Evolutionary conservation across 2,113 vertebrate genomes (phyloP), one percentile per base, ranked within the genome.

Genomic region (Pygoscelis adeliae): DNA sequence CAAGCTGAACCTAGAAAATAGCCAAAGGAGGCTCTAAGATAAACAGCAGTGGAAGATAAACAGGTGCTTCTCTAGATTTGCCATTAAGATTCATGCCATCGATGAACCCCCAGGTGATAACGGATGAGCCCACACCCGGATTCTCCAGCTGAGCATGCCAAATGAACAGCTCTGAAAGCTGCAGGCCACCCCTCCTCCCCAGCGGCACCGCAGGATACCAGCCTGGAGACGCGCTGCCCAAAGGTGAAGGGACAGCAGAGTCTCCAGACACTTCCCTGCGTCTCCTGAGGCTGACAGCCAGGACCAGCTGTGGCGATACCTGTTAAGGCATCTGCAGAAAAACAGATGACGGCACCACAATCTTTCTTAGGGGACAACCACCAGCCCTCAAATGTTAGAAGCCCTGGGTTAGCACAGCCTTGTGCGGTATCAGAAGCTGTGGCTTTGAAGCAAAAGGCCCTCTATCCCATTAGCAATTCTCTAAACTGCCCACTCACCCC

Each of bases 201-300:
- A 7, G 86, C 56, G 32, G 69, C 67, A 15, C 15, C 0, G 6
- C 58, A 1, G 83, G 65, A 2, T 9, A 14, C 16, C 21, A 9
- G 46, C 59, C 61, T 10, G 44, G 87, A 69, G 92, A 82, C 55
- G 10, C 1, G 0, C 47, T 63, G 84, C 83, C 70, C 7, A 0
- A 5, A 84, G 87, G 52, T 13, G 10, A 25, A 0, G 5, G 5
- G 38, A 23, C n/a, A 16, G 66, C 50, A 1, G 8, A 0, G 47
- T 5, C 73, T 10, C 62, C 47, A 7, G 25, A 44, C 66, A 13
- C 46, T 0, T 19, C 55, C 44, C 42, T 6, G 59, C 59, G 2
- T 3, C 69, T 3, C 0, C 7, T 0, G 3, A 3, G 86, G 62
- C 2, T 2, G 0, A 6, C 46, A 53, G 82, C 17, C 74, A 44